Conservation (phyloP, 2,113 vertebrate genomes). For the Urocynchramus pylzowi region DNA sequence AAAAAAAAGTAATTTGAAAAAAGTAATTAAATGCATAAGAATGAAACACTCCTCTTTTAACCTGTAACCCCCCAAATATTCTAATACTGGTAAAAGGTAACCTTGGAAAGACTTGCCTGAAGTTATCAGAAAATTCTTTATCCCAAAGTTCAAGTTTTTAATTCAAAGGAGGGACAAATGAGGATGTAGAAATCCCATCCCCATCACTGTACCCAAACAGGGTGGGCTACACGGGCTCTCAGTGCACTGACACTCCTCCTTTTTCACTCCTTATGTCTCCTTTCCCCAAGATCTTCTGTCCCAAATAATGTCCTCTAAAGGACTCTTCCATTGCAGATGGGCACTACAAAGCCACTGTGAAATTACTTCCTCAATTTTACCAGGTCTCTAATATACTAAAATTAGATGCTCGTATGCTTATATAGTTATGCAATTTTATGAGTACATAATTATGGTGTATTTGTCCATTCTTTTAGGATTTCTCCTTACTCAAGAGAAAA, state of each 20-base stretch:
- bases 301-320: background rate
- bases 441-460: background rate
- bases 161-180: background rate
- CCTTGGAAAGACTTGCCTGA: background rate
- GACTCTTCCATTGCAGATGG: background rate
- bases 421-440: background rate
- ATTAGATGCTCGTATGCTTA: background rate
- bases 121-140: background rate
- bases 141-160: background rate
- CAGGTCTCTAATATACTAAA: background rate
- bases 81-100: background rate
- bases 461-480: background rate
- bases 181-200: background rate
- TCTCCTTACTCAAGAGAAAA: background rate
- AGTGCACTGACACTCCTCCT: background rate
- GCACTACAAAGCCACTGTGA: background rate
- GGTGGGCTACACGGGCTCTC: rapidly evolving
- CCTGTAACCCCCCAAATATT: background rate
- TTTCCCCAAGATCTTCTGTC: background rate
- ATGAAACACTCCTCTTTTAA: background rate
- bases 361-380: background rate
- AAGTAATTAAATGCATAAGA: background rate
- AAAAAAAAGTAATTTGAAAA: background rate
- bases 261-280: background rate
- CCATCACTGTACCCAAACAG: background rate